phyloP scores from a whole-genome alignment of 2,888 invertebrate species.

The Leptopilina drosophilae region DNA sequence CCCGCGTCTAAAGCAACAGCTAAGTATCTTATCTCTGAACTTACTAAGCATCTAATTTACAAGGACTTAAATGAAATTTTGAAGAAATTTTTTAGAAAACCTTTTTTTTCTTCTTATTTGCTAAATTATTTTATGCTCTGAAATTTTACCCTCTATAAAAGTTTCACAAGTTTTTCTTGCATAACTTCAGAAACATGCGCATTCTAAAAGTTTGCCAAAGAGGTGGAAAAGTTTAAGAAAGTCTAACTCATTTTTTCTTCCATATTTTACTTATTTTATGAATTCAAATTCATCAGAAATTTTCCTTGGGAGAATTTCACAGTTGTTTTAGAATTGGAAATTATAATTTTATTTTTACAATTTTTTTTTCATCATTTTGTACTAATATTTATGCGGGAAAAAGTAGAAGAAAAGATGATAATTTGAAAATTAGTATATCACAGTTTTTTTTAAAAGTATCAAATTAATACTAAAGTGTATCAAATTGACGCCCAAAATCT shows the following conservation, averaged over 20 bases:
- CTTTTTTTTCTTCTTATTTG: background rate
- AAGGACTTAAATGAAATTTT: background rate
- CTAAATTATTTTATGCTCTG: background rate
- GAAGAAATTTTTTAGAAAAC: background rate
- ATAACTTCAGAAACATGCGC: constrained; percentile 15
- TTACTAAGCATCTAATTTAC: background rate
- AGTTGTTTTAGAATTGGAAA: too few relatives aligned
- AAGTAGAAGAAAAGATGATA: too few relatives aligned
- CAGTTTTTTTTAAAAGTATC: too few relatives aligned
- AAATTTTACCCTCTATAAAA: background rate
- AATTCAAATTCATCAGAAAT: background rate
- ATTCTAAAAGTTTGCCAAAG: background rate
- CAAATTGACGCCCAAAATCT: too few relatives aligned
- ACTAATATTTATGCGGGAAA: too few relatives aligned
- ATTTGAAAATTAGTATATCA: too few relatives aligned
- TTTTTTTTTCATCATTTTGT: too few relatives aligned
- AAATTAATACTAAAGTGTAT: too few relatives aligned
- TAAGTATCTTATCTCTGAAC: background rate
- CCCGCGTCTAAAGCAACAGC: background rate
- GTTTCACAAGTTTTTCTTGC: background rate
- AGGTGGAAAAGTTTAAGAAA: background rate
- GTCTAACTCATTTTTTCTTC: background rate
- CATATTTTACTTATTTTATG: background rate
- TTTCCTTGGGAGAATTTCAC: background rate
- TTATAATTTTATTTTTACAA: too few relatives aligned